phyloP scores from a whole-genome alignment of 2,888 invertebrate species.

The Camponotus fellah region DNA sequence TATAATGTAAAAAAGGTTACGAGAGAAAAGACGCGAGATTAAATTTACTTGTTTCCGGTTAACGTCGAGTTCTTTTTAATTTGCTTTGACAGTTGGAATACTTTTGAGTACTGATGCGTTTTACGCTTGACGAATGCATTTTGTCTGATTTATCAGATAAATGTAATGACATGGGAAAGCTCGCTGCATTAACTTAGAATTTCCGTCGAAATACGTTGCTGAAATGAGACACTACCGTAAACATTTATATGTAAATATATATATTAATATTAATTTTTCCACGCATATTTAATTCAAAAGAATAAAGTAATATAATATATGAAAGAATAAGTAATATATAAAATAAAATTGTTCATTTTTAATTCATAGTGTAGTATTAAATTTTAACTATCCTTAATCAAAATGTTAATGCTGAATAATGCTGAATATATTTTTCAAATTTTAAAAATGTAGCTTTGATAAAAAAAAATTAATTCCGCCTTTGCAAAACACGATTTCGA shows the following conservation, averaged over 20 bases:
- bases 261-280: constrained; percentile 29
- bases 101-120: constrained; percentile 42
- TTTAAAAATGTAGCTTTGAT: neutral
- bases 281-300: constrained; percentile 15
- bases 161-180: constrained; percentile 30
- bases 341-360: constrained; percentile 18
- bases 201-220: neutral
- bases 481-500: neutral
- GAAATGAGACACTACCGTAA: constrained; percentile 14
- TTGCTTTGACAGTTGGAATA: constrained; percentile 30
- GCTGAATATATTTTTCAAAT: neutral
- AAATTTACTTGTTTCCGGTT: constrained; percentile 31
- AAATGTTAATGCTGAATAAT: neutral
- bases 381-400: neutral
- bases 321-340: neutral
- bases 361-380: neutral
- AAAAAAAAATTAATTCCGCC: neutral
- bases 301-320: neutral
- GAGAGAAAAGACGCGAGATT: constrained; percentile 21
- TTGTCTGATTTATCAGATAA: constrained; percentile 48
- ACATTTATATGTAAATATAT: constrained; percentile 32
- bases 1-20: neutral
- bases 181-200: constrained; percentile 10
- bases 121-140: constrained; percentile 25
- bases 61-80: constrained; percentile 33